Evolutionary conservation across 2,888 invertebrate genomes (phyloP).

Genomic region (Xestia ashworthii): DNA sequence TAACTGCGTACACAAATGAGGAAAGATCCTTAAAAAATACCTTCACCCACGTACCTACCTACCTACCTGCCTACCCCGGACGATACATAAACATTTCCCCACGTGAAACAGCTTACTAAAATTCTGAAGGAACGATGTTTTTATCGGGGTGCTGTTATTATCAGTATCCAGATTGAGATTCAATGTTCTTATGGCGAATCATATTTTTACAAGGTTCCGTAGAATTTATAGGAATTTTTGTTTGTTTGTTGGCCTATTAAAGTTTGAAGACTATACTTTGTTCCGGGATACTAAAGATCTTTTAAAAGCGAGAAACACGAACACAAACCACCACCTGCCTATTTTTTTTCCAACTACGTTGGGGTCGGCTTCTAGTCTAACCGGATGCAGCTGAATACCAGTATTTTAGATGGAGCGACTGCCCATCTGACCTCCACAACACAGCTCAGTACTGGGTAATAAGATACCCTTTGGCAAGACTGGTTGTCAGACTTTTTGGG

Average conservation of each 20-base stretch:
- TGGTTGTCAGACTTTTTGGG: too few relatives aligned
- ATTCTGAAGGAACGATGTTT: conserved; percentile 25
- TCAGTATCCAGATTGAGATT: conserved; percentile 29
- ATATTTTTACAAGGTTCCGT: conserved; percentile 28
- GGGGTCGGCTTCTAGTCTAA: too few relatives aligned
- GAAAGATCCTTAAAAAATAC: conserved; percentile 21
- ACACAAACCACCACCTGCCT: too few relatives aligned
- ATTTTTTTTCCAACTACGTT: too few relatives aligned
- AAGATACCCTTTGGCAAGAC: too few relatives aligned
- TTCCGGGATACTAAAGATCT: background rate
- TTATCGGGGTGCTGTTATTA: conserved; percentile 30
- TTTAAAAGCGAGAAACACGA: background rate
- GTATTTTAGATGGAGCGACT: too few relatives aligned
- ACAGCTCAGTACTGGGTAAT: too few relatives aligned
- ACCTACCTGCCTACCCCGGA: background rate
- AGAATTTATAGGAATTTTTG: background rate
- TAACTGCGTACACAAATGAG: background rate
- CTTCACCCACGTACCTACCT: background rate
- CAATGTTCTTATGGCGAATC: conserved; percentile 31
- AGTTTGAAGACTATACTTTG: background rate
- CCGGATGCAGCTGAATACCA: too few relatives aligned
- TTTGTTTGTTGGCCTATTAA: conserved; percentile 1
- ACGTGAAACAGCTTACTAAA: conserved; percentile 32
- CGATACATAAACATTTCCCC: conserved; percentile 16
- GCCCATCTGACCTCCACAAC: too few relatives aligned